These are phyloP conservation scores for Cheilinus undulatus DNA, from an alignment of 2,113 vertebrate genomes.

Conservation along the genomic window DNA sequence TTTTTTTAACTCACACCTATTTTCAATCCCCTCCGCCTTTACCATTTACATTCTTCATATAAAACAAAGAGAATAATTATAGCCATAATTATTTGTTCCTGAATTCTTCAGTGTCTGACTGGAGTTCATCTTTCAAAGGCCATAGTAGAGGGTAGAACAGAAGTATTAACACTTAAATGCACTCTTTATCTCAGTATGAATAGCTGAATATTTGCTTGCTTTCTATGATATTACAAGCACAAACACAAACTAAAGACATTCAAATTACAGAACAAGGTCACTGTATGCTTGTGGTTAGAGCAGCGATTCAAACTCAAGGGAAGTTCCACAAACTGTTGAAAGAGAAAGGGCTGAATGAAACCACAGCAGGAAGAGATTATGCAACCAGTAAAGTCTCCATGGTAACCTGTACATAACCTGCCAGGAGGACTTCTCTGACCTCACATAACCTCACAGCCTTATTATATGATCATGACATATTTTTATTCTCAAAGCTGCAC, in stretches of 20 bases:
- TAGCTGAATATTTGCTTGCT: not conserved
- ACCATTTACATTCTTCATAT: too few relatives aligned
- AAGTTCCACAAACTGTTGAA: conserved; percentile 50
- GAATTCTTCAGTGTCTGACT: not conserved
- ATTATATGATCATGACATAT: too few relatives aligned
- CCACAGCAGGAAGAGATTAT: conserved; percentile 19
- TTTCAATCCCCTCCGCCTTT: too few relatives aligned
- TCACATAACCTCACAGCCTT: not conserved
- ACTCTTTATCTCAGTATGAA: not conserved
- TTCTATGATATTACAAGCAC: not conserved
- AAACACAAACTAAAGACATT: not conserved
- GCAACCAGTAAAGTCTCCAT: conserved; percentile 5
- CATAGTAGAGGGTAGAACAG: not conserved
- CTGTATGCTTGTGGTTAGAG: conserved; percentile 23
- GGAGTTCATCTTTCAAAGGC: not conserved
- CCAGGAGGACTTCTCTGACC: not conserved
- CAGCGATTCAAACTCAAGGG: conserved; percentile 38
- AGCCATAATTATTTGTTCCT: too few relatives aligned
- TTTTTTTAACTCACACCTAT: too few relatives aligned
- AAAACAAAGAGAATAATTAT: too few relatives aligned
- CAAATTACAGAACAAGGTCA: not conserved
- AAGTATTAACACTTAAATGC: too few relatives aligned
- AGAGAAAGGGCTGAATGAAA: conserved; percentile 60
- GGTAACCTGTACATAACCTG: conserved; percentile 6
- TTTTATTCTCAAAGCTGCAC: too few relatives aligned